Conservation (phyloP, 2,888 invertebrate genomes). For the Synergus laeviventris region DNA sequence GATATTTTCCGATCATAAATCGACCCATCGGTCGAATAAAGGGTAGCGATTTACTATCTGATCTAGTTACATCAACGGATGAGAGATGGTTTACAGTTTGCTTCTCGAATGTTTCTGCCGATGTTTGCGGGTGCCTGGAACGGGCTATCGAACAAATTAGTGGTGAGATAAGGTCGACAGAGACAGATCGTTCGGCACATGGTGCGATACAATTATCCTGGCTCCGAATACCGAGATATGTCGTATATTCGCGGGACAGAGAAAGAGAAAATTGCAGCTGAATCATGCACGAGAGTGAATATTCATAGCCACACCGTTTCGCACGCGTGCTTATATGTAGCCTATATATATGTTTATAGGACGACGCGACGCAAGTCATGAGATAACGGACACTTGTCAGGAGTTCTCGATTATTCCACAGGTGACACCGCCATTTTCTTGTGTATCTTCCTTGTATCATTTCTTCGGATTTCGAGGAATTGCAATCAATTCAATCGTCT, state of each 20-base stretch:
- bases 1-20: conserved; percentile 2
- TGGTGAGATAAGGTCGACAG: conserved; percentile 72
- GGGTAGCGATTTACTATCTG: background rate
- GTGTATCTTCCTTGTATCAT: background rate
- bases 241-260: background rate
- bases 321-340: background rate
- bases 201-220: conserved; percentile 68
- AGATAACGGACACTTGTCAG: conserved; percentile 1
- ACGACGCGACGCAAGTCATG: background rate
- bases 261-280: conserved; percentile 1
- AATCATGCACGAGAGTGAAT: conserved; percentile 16
- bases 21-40: conserved; percentile 2
- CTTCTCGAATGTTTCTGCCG: conserved; percentile 43
- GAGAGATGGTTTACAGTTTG: conserved; percentile 42
- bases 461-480: too few species aligned
- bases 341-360: too few species aligned
- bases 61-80: conserved; percentile 38
- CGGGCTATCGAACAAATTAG: conserved; percentile 72
- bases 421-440: background rate
- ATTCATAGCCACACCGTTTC: conserved; percentile 9
- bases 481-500: background rate
- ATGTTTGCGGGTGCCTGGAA: conserved; percentile 40
- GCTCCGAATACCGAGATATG: conserved; percentile 36
- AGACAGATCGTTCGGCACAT: conserved; percentile 68
- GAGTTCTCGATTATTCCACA: background rate